These are phyloP conservation scores for Rhinoraja longicauda DNA, from an alignment of 2,797 vertebrate species.

Conservation along the genomic window DNA sequence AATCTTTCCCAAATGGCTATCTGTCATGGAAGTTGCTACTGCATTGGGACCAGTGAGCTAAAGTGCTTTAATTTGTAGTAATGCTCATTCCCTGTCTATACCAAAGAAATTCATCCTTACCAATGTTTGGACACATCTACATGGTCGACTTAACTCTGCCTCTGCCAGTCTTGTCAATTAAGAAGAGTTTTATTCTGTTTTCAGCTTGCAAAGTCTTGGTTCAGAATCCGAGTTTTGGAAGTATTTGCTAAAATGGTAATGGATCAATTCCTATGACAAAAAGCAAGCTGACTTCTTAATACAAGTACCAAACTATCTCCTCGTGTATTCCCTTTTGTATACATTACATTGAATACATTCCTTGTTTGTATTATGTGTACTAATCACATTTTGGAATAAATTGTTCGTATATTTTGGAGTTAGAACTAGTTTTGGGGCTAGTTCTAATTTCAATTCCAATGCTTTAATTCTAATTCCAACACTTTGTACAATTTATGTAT, in stretches of 20 bases:
- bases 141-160: not conserved
- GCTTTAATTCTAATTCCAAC: too few relatives aligned
- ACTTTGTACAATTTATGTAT: not conserved
- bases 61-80: too few relatives aligned
- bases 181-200: not conserved
- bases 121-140: not conserved
- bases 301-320: not conserved
- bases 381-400: not conserved
- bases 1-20: not conserved
- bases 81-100: not conserved
- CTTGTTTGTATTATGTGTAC: constrained; percentile 15
- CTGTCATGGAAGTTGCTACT: not conserved
- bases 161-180: not conserved
- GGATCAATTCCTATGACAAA: not conserved
- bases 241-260: not conserved
- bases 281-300: not conserved
- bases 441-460: too few relatives aligned
- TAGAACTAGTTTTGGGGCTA: not conserved
- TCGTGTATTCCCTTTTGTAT: not conserved
- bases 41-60: not conserved
- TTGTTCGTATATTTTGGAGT: not conserved
- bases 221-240: not conserved
- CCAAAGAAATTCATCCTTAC: too few relatives aligned
- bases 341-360: too few relatives aligned
- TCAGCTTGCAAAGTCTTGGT: not conserved